Percentiles rank a stretch among this genome's conserved stretches.
These are phyloP conservation scores for Chelidonichthys spinosus DNA, from an alignment of 2,797 vertebrate species.

Conservation along the genomic window DNA sequence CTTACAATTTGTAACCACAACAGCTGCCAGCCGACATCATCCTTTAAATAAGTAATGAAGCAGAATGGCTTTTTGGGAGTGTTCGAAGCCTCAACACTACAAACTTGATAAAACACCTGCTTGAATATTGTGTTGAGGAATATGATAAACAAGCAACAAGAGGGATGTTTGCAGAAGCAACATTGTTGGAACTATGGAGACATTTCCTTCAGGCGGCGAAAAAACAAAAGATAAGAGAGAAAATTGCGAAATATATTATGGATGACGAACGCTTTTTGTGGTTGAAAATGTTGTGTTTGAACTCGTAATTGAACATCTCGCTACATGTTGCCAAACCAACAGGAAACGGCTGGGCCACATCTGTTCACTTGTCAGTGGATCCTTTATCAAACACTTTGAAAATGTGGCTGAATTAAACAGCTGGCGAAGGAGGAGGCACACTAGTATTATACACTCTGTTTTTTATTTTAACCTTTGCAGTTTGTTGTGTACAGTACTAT, in stretches of 20 bases:
- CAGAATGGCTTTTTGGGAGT: background rate
- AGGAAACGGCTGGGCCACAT: slow-evolving; percentile 27
- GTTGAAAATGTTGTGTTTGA: slow-evolving; percentile 28
- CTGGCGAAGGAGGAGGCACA: background rate
- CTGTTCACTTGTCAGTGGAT: slow-evolving; percentile 11
- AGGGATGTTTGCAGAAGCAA: background rate
- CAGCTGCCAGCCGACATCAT: background rate
- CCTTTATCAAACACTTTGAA: background rate
- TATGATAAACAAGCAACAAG: slow-evolving; percentile 4
- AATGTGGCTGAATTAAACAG: slow-evolving; percentile 6
- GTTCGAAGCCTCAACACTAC: background rate
- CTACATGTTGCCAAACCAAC: background rate
- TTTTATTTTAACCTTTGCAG: background rate
- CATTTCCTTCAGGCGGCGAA: slow-evolving; percentile 2
- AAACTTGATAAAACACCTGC: slow-evolving; percentile 1
- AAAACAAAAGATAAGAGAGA: slow-evolving; percentile 19
- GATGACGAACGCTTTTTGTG: slow-evolving; percentile 10
- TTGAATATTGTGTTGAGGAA: background rate
- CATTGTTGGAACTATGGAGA: background rate
- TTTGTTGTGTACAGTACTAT: background rate
- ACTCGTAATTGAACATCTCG: slow-evolving; percentile 3
- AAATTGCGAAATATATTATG: slow-evolving; percentile 10
- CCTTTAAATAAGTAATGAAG: background rate
- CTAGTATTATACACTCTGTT: background rate
- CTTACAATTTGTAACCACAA: background rate